Conservation (phyloP, 2,113 vertebrate species). For the Apodemus speciosus region DNA sequence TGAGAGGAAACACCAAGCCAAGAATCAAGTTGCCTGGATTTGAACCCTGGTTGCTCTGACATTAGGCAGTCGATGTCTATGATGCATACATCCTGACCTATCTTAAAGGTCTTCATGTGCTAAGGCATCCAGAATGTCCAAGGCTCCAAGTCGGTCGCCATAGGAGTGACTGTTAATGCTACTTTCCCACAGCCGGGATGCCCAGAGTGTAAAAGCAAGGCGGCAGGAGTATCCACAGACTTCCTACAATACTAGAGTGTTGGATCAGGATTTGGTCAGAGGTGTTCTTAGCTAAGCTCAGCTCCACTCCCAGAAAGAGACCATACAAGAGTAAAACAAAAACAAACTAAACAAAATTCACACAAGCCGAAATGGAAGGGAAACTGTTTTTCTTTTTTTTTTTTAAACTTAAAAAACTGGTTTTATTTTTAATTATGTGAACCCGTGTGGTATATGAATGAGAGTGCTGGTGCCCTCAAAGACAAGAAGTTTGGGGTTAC, state of each 20-base stretch:
- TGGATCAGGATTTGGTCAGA: not conserved
- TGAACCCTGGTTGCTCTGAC: not conserved
- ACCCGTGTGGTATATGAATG: not conserved
- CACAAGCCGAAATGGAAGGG: not conserved
- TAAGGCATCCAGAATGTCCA: not conserved
- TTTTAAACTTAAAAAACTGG: not conserved
- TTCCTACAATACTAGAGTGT: not conserved
- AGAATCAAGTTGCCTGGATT: not conserved
- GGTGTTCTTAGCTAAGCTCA: not conserved
- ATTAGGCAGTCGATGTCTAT: not conserved
- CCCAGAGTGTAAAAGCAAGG: not conserved
- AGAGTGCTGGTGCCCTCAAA: not conserved
- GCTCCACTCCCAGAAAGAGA: too few relatives aligned
- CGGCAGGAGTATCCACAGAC: not conserved
- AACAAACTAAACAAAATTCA: not conserved
- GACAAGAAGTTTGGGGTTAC: not conserved
- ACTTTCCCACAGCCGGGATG: not conserved
- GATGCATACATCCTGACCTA: not conserved
- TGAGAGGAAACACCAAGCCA: not conserved
- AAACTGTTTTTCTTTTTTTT: not conserved
- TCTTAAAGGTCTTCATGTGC: not conserved
- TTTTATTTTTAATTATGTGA: not conserved
- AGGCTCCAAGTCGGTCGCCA: not conserved
- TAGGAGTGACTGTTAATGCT: not conserved
- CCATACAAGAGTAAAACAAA: not conserved